Evolutionary conservation across 1,140 invertebrate genomes (phyloP), one percentile per base, ranked within the genome.

Genomic region (Drosophila trapezifrons): DNA sequence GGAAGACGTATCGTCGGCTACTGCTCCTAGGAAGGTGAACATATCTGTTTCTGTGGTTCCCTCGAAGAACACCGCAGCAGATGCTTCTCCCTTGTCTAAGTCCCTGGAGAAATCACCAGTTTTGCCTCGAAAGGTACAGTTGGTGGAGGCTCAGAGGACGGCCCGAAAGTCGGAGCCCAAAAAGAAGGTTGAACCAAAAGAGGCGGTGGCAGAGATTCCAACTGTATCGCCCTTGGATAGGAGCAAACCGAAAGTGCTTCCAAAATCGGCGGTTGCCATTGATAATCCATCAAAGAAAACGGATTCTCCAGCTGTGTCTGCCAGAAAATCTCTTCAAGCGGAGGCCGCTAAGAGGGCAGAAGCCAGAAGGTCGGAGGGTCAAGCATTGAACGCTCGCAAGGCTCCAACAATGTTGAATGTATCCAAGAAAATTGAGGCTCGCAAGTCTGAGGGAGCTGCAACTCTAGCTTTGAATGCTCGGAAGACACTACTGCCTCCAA

Each of bases 1-100:
- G 10, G 47, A 42, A 0, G 45, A 64, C 6, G 52, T 3, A 15
- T 22, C 47, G 3, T 3, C 40, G n/a, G 27, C 46, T 3, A 47
- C 37, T 18, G 27, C 18, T 17, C 46, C n/a, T 3, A 54, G 62
- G 22, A 49, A 76, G 42, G 73, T 76, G 0, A 76, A 67, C 18
- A 76, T 76, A 42, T 76, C 73, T 2, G 73, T 76, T 12, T 42
- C 60, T 4, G 54, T 76, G 18, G 10, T 76, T 12, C 37, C 55
- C 4, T 17, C 22, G 2, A 76, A 76, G 27, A 54, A 66, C 29
- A n/a, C n/a, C 0, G 10, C 13, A 2, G 17, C 18, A 35, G 45
- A 40, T 3, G 25, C 37, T 9, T n/a, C 66, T 9, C 4, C 12
- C 4, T 13, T 17, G 6, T 15, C 29, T 3, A 52, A 52, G n/a